A percentile compares a stretch with the other conserved stretches of the same genome.
Evolutionary conservation across 2,888 invertebrate species (phyloP).

Genomic region (Brachyopa scutellaris): DNA sequence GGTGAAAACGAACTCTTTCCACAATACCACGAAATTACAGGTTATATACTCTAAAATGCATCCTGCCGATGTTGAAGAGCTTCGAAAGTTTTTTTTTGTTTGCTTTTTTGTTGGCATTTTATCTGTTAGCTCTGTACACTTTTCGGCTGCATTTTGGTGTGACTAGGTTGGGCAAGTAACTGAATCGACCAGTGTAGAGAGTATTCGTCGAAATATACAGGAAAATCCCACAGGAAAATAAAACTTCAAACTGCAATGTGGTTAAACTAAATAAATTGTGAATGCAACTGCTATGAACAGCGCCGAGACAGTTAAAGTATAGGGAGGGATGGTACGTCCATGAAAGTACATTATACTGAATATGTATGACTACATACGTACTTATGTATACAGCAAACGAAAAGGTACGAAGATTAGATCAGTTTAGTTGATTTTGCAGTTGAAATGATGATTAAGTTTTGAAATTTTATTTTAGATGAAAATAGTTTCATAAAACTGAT

Average conservation of each 20-base stretch:
- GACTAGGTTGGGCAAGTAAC: conserved; percentile 14
- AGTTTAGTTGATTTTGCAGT: conserved; percentile 14
- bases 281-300: conserved; percentile 36
- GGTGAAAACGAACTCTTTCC: conserved; percentile 23
- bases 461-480: not conserved
- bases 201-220: conserved; percentile 12
- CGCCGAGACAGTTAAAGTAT: not conserved
- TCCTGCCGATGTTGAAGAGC: conserved; percentile 45
- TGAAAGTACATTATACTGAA: not conserved
- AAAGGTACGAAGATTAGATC: conserved; percentile 5
- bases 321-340: not conserved
- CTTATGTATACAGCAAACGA: not conserved
- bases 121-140: conserved; percentile 17
- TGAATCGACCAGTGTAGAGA: conserved; percentile 36
- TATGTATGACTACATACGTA: not conserved
- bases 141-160: conserved; percentile 9
- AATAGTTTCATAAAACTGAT: not conserved
- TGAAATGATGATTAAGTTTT: not conserved
- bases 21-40: conserved; percentile 56
- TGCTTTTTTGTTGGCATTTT: conserved; percentile 1
- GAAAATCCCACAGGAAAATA: conserved; percentile 45
- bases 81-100: conserved; percentile 21
- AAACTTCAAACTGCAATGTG: conserved; percentile 61
- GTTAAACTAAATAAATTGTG: conserved; percentile 59
- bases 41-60: conserved; percentile 63